Evolutionary conservation across 2,888 invertebrate genomes (phyloP), one percentile per base, ranked within the genome.

Genomic region (Phaedon cochleariae): DNA sequence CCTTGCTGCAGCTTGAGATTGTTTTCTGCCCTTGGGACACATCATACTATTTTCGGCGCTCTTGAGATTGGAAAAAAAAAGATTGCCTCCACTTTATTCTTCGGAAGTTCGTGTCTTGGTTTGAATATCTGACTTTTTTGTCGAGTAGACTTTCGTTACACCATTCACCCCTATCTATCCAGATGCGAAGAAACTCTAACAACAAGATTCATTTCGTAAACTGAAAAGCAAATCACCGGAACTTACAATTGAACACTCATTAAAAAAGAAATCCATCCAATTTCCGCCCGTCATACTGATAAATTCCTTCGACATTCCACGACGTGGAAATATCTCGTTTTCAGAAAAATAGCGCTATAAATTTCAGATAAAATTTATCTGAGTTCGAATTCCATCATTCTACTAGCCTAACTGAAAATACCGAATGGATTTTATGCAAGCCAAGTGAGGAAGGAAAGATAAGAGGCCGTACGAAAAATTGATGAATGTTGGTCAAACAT

Each of bases 321-420:
- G 20, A 59, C 20, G 15, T 49, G 48, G 34, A 48, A 31, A 31
- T 34, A 59, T 59, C 48, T 34, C 37, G 9, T 21, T 51, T 15
- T 2, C 51, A 15, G 22, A 20, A 21, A 51, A 59, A 51, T 22
- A 60, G 12, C 20, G 34, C 20, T 17, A 45, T 60, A 53, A 51
- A 60, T 60, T 34, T 53, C 18, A 45, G 52, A 52, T 49, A 45
- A 53, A 60, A 60, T 52, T 53, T 60, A 34, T 52, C 45, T 45
- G 26, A 22, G 18, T 41, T 21, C 29, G 18, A 12, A 45, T 29
- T 20, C 45, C 29, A 37, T 21, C 37, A n/a, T 22, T 22, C 12
- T 49, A 20, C 37, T 52, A 20, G 12, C 20, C 12, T 29, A 4
- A 49, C 20, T 48, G 29, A 31, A 37, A 51, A 59, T 26, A 41